phyloP scores from a whole-genome alignment of 2,888 invertebrate genomes.

The Acleris literana region DNA sequence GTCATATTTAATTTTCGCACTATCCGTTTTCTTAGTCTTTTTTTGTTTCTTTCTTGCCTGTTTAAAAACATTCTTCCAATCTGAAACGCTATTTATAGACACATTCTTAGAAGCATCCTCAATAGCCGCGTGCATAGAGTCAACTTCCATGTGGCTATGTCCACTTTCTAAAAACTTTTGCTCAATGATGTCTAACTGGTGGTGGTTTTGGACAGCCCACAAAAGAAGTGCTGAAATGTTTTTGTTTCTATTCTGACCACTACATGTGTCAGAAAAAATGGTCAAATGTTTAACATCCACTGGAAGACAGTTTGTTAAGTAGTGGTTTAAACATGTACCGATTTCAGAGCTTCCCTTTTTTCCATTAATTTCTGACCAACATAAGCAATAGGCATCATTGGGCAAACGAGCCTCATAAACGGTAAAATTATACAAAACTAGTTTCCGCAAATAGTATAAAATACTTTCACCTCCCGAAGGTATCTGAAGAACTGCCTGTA shows the following conservation, averaged over 20 bases:
- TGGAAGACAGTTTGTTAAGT: background rate
- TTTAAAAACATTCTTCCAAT: background rate
- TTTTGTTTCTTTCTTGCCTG: background rate
- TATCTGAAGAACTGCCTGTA: constrained; percentile 12
- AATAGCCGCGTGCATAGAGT: background rate
- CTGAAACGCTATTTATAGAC: background rate
- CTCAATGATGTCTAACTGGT: background rate
- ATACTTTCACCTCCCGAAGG: constrained; percentile 2
- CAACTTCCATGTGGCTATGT: background rate
- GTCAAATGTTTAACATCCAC: background rate
- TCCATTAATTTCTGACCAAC: constrained; percentile 5
- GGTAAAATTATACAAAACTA: constrained; percentile 7
- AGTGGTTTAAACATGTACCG: constrained; percentile 1
- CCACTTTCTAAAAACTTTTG: constrained; percentile 3
- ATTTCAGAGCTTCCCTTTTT: constrained; percentile 9
- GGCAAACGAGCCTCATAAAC: constrained; percentile 5
- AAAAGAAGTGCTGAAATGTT: constrained; percentile 2
- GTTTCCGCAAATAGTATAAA: constrained; percentile 6
- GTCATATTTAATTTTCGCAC: too few species aligned
- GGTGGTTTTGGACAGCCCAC: constrained; percentile 1
- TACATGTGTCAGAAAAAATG: background rate
- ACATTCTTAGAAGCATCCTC: background rate
- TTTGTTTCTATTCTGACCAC: constrained; percentile 1
- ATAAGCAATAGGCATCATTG: background rate
- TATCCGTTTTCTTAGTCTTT: too few species aligned